A percentile compares a stretch with the other conserved stretches of the same genome.
Conservation (phyloP, 1,140 invertebrate genomes). For the Phenacoccus solenopsis region DNA sequence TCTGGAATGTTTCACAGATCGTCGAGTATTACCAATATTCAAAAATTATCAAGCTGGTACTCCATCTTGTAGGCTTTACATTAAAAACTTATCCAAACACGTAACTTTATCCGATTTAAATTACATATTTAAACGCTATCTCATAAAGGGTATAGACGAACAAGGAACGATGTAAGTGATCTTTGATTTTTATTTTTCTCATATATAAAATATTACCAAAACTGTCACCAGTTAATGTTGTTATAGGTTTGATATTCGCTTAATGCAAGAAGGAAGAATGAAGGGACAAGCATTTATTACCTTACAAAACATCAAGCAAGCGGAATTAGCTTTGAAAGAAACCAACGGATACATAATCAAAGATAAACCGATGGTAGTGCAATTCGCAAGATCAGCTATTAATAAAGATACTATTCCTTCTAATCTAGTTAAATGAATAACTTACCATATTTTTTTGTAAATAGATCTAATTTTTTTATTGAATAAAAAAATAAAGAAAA, state of each 20-base stretch:
- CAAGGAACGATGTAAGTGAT: constrained; percentile 39
- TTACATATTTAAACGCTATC: constrained; percentile 62
- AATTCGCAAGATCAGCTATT: constrained; percentile 59
- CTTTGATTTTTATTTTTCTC: too few species aligned
- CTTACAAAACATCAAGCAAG: constrained; percentile 53
- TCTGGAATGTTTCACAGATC: background rate
- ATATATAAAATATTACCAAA: background rate
- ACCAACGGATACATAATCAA: constrained; percentile 82
- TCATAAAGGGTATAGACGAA: constrained; percentile 37
- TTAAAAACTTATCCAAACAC: constrained; percentile 82
- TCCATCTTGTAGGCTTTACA: constrained; percentile 70
- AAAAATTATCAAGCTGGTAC: constrained; percentile 75
- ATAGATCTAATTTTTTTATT: too few species aligned
- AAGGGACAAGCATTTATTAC: constrained; percentile 91
- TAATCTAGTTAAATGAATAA: too few species aligned
- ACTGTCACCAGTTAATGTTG: constrained; percentile 4
- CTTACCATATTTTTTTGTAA: too few species aligned
- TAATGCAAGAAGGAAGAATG: constrained; percentile 92
- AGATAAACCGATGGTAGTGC: constrained; percentile 80
- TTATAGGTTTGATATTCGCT: constrained; percentile 63
- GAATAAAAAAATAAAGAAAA: too few species aligned
- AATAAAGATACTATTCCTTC: too few species aligned
- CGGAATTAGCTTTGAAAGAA: constrained; percentile 61
- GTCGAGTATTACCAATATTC: constrained; percentile 42
- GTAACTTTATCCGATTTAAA: constrained; percentile 61